Base-by-base conservation (phyloP, 1,140 invertebrate genomes). In the Philotrypesis tridentata region DNA sequence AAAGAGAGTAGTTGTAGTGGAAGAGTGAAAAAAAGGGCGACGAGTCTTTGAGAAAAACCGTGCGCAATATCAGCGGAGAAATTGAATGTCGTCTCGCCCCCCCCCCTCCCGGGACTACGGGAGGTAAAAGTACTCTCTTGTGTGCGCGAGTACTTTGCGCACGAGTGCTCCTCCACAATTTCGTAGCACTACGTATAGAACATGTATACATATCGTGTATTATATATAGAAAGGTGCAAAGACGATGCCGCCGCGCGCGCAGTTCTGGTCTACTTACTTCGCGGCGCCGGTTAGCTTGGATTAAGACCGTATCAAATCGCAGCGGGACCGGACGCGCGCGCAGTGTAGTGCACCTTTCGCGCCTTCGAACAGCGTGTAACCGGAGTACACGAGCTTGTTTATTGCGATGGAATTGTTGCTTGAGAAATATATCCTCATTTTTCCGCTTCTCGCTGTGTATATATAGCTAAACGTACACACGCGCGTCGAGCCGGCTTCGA, bases 211-310 rank as follows among this genome's bases (percentile, higher is more conserved):
- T 37, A 37, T 37, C n/a, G n/a, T n/a, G n/a, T n/a, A n/a, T n/a
- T n/a, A n/a, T n/a, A n/a, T n/a, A n/a, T n/a, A n/a, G n/a, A n/a
- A n/a, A n/a, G n/a, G n/a, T 23, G 14, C 25, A 65, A 25, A 29
- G 60, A 37, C 23, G 29, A 21, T 9, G 31, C 61, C 55, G 25
- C n/a, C n/a, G n/a, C n/a, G n/a, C n/a, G n/a, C n/a, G n/a, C 79
- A 73, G 82, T 87, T 88, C 74, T 82, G 83, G 84, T 84, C 85
- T 82, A 85, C 87, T 87, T 88, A 87, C 82, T 82, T 82, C 82
- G 86, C 79, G 80, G 0, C 48, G 48, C 25, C 31, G 65, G 85
- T 89, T 87, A 86, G 63, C 68, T 23, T 29, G 88, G 83, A 88
- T 73, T 79, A 70, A 73, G 40, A 76, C 55, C 25, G 80, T 85